These are phyloP conservation scores for Eurystomus glaucurus DNA, from an alignment of 2,797 vertebrate species.

Conservation along the genomic window DNA sequence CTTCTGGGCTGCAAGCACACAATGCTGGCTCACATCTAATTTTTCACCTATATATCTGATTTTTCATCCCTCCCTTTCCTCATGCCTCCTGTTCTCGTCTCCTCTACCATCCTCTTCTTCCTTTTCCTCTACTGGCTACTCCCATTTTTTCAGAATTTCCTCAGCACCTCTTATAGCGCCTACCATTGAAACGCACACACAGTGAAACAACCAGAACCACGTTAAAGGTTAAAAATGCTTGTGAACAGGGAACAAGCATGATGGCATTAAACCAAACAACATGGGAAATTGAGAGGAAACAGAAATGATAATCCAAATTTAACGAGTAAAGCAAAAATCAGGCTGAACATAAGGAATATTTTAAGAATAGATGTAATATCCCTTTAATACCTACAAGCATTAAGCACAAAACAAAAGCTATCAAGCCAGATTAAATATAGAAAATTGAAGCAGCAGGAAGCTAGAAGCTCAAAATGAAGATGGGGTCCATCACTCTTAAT, in stretches of 20 bases:
- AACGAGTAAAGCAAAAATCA: not conserved
- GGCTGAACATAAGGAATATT: not conserved
- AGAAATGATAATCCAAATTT: not conserved
- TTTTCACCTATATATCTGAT: not conserved
- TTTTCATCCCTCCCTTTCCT: not conserved
- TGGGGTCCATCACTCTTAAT: not conserved
- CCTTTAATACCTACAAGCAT: not conserved
- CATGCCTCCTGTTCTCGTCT: not conserved
- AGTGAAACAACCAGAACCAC: not conserved
- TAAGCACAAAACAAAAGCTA: slow-evolving; percentile 65
- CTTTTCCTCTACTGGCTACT: not conserved
- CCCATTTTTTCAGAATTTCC: not conserved
- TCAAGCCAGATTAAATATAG: not conserved
- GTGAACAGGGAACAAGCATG: not conserved
- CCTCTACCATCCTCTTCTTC: not conserved
- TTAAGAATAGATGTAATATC: not conserved
- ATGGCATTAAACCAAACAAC: not conserved
- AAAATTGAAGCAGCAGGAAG: not conserved
- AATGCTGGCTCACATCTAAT: rapidly evolving
- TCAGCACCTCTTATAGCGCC: not conserved
- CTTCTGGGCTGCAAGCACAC: not conserved
- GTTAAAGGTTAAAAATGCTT: not conserved
- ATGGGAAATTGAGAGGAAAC: not conserved
- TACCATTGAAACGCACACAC: not conserved
- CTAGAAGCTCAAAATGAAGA: not conserved